These are phyloP conservation scores for Halocynthia aurantium DNA, from an alignment of 23 tunicate species.

Conservation along the genomic window DNA sequence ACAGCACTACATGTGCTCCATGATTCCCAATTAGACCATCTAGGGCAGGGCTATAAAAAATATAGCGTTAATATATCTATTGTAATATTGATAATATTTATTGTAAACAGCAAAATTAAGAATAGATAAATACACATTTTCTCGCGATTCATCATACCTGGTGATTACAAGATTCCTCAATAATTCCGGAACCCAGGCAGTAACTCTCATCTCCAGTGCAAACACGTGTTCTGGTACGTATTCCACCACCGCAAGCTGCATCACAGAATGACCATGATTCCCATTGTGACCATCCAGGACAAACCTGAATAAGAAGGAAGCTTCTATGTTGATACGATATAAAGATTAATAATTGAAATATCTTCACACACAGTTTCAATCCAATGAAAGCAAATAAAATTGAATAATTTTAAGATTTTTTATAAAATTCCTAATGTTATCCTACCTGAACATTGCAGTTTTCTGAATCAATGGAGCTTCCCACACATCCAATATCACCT, in stretches of 20 bases:
- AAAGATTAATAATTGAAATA: no score
- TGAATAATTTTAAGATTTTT: no score
- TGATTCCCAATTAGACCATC: conserved; percentile 70
- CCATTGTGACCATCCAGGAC: conserved; percentile 51
- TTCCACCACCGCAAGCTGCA: conserved; percentile 59
- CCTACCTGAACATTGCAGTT: conserved; percentile 26
- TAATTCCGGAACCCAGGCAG: not conserved
- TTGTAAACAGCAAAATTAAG: not conserved
- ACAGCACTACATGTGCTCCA: conserved; percentile 75
- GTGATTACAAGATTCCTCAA: conserved; percentile 44
- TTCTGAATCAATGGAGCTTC: conserved; percentile 9
- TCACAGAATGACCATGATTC: conserved; percentile 46
- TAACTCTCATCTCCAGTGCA: conserved; percentile 5
- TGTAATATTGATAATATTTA: not conserved
- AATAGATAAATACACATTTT: not conserved
- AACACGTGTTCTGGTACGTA: conserved; percentile 11
- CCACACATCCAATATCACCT: conserved; percentile 43
- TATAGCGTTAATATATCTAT: not conserved
- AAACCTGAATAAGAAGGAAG: not conserved
- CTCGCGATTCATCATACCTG: conserved; percentile 10
- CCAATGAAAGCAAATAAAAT: no score
- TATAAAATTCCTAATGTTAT: no score
- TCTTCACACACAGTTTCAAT: no score
- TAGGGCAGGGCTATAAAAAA: conserved; percentile 44
- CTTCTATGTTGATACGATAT: no score